Evolutionary conservation across 2,888 invertebrate species (phyloP), one percentile per base, ranked within the genome.

Genomic region (Pandemis heparana): DNA sequence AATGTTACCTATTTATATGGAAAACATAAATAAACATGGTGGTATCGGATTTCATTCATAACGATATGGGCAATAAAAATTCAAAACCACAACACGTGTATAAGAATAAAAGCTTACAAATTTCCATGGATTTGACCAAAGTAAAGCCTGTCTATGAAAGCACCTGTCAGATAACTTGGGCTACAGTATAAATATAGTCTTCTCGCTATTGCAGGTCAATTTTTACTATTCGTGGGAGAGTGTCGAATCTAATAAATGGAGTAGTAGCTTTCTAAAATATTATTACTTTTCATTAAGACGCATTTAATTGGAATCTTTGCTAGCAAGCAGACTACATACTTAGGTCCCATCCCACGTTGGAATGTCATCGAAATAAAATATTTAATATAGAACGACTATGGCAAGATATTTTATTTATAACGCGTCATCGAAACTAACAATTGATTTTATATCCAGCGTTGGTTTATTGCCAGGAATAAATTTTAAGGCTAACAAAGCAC

Each of bases 1-100:
- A 63, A 43, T 63, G 23, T 56, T 43, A 46, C 62, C 18, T 43
- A 63, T 63, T 63, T 43, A 63, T 46, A 62, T 43, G 43, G 41
- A 63, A 43, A 63, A 56, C 23, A 63, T 63, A 43, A 63, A 63
- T 63, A 63, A 66, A 66, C 18, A 18, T 41, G 38, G 38, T 16
- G 23, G n/a, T 39, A 65, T 53, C 10, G 39, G 39, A 56, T 66
- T 66, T 56, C 56, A 56, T 56, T 56, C 56, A 41, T 3, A 65
- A 9, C 38, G 18, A 66, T 56, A 39, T 23, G 18, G 56, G 66
- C 41, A 66, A 56, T 43, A 43, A 70, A 63, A 70, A 63, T 16
- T 53, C n/a, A 23, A 18, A n/a, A 62, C 69, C 23, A 32, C n/a
- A 18, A 32, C 38, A 9, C 9, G 16, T 53, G n/a, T 38, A 56